Percentiles rank a stretch among this genome's conserved stretches.
Evolutionary conservation across 2,113 vertebrate genomes (phyloP).

Genomic region (Nettapus auritus): DNA sequence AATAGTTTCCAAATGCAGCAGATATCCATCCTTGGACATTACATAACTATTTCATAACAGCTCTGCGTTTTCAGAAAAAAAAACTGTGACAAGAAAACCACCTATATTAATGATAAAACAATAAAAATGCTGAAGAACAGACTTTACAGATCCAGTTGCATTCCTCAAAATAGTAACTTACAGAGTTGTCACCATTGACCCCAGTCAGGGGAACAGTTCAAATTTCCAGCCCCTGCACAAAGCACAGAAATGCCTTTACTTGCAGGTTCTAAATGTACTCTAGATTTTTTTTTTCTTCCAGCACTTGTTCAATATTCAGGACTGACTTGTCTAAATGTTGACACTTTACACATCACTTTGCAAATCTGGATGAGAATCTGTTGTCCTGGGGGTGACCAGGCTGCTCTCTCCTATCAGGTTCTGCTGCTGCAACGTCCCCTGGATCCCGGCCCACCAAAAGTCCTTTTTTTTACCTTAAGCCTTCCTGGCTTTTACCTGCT

Average conservation of each 20-base stretch:
- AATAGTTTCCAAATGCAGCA: conserved; percentile 59
- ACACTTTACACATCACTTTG: neutral
- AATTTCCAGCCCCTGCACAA: neutral
- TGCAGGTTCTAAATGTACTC: neutral
- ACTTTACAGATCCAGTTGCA: neutral
- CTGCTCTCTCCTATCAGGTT: neutral
- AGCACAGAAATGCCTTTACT: neutral
- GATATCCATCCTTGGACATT: conserved; percentile 53
- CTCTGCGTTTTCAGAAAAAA: neutral
- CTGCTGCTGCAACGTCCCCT: neutral
- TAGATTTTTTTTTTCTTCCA: neutral
- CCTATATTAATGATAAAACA: neutral
- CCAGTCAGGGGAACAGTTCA: neutral
- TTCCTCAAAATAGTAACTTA: neutral
- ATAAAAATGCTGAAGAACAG: neutral
- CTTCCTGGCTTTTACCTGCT: neutral
- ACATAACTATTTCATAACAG: conserved; percentile 64
- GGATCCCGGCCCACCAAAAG: no score
- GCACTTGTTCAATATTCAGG: neutral
- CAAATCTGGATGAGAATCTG: neutral
- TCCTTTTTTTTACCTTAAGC: neutral
- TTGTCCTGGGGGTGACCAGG: neutral
- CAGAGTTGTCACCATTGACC: neutral
- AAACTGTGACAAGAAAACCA: neutral
- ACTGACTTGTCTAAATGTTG: neutral